Conservation (phyloP, 2,113 vertebrate species). For the Oreotrochilus melanogaster region DNA sequence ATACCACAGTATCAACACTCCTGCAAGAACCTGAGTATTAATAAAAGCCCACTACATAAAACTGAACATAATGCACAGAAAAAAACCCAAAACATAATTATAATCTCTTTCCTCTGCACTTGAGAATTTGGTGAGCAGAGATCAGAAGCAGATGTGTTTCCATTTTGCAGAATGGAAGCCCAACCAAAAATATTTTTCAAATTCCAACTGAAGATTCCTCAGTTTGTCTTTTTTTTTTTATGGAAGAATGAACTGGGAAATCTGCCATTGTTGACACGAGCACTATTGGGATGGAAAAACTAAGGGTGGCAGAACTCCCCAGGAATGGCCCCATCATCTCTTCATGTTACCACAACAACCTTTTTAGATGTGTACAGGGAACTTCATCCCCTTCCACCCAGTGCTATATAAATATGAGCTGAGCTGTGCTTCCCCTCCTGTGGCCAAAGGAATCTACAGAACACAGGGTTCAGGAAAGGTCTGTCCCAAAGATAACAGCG, state of each 20-base stretch:
- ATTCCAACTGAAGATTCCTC: neutral
- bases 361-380: neutral
- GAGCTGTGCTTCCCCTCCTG: neutral
- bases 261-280: neutral
- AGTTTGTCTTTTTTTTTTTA: neutral
- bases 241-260: neutral
- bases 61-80: neutral
- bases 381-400: neutral
- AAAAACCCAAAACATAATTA: neutral
- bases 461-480: neutral
- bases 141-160: neutral
- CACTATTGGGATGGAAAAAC: neutral
- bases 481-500: neutral
- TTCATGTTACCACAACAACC: neutral
- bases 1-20: neutral
- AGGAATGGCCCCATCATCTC: neutral
- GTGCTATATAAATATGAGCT: neutral
- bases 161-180: neutral
- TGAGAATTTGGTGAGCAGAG: neutral
- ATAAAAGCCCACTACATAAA: neutral
- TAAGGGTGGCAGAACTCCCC: neutral
- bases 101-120: neutral
- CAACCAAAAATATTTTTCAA: neutral
- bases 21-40: neutral
- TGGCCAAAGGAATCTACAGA: neutral